Evolutionary conservation across 1,140 invertebrate genomes (phyloP), one percentile per base, ranked within the genome.

Genomic region (Meteorus sp.): DNA sequence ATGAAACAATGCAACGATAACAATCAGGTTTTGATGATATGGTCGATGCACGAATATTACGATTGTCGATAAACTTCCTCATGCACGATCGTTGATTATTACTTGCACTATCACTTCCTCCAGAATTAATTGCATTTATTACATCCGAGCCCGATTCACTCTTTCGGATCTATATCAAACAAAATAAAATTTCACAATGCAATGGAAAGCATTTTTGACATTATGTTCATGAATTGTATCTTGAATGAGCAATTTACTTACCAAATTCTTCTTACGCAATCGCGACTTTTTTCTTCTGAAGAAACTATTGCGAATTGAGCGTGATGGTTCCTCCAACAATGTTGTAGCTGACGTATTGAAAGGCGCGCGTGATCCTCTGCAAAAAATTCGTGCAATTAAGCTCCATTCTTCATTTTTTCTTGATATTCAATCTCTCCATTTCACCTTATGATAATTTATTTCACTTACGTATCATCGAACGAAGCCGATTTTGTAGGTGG

Each of bases 211-310:
- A n/a, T n/a, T n/a, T n/a, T n/a, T n/a, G n/a, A n/a, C n/a, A n/a
- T n/a, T n/a, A n/a, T n/a, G n/a, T n/a, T n/a, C n/a, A n/a, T n/a
- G n/a, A n/a, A n/a, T n/a, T n/a, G n/a, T n/a, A n/a, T n/a, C n/a
- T n/a, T n/a, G n/a, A n/a, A n/a, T n/a, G n/a, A n/a, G n/a, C n/a
- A n/a, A n/a, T n/a, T 43, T 47, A 69, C 74, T 78, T 71, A 85
- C 83, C 74, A 81, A 51, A 58, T 73, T 78, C 69, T 84, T 83
- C 71, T 83, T 85, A 63, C 89, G 85, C 52, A 88, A 78, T 65
- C 86, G 86, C 48, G 88, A 81, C 59, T 89, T 85, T 64, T 87
- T 87, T 27, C 89, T 82, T 6, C 88, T 81, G 39, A 88, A 75
- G 7, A 81, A 83, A 60, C 81, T 82, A 47, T 85, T 81, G 25